Evolutionary conservation across 2,113 vertebrate genomes (phyloP), one percentile per base, ranked within the genome.

Genomic region (Peromyscus californicus): DNA sequence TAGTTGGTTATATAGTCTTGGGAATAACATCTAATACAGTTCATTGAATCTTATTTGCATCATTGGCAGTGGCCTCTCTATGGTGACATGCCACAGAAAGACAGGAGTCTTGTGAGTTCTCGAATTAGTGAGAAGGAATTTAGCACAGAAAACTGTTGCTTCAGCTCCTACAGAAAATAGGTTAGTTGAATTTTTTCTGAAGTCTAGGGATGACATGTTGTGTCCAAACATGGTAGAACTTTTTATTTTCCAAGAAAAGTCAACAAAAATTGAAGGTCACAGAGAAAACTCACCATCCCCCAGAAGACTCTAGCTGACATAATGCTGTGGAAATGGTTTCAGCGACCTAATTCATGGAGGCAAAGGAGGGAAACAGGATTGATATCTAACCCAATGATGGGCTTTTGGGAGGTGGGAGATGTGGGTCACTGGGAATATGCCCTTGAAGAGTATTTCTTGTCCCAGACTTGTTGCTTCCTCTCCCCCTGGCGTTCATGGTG

Each of bases 1-100:
- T 3, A n/a, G 15, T 15, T 42, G 21, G 51, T 13, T 2, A 0
- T 45, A 0, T 7, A 3, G 2, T 74, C 63, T 82, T 54, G 31
- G 5, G 36, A 24, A 61, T 61, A 21, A 11, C 45, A 3, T 7
- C 0, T 5, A 4, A 24, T 4, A 29, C 17, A 67, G 36, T 69
- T 59, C 69, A 22, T 13, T 39, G n/a, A 7, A 22, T 36, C 42
- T 10, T 5, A 4, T 75, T 75, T 39, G 65, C 11, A 7, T 75
- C 39, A 3, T 59, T 45, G 31, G 26, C 51, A 57, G 16, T 13
- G 5, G n/a, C 33, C 9, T 69, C 67, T 70, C 72, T 51, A 0
- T 9, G 36, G 13, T 76, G 29, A n/a, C 45, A 31, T 7, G 10
- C 21, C 31, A 29, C 9, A 4, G n/a, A 89, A 84, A 48, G 29